phyloP scores from a whole-genome alignment of 2,888 invertebrate genomes.

The Scaptomyza reducta region DNA sequence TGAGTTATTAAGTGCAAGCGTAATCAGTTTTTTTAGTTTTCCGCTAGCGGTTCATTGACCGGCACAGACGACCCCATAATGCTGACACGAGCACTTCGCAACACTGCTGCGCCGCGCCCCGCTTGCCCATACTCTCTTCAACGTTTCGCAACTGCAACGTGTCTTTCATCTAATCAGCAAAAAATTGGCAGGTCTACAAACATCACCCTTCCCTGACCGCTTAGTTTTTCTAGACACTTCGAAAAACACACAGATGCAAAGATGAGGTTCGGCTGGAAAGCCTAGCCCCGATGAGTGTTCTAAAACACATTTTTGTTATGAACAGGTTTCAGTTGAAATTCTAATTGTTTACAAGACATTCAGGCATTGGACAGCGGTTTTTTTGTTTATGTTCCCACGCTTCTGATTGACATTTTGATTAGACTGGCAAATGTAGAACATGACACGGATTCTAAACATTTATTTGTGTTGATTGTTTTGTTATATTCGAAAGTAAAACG shows the following conservation, averaged over 20 bases:
- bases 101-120: conserved; percentile 10
- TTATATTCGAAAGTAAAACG: background rate
- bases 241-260: conserved; percentile 27
- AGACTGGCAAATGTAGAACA: conserved; percentile 28
- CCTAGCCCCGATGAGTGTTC: conserved; percentile 8
- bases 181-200: conserved; percentile 34
- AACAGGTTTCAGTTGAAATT: conserved; percentile 45
- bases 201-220: background rate
- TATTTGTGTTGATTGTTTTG: conserved; percentile 2
- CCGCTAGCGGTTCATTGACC: conserved; percentile 66
- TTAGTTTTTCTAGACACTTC: conserved; percentile 15
- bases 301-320: conserved; percentile 6
- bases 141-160: conserved; percentile 45
- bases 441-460: conserved; percentile 30
- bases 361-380: conserved; percentile 18
- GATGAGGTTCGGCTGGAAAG: conserved; percentile 9
- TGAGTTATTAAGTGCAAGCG: conserved; percentile 50
- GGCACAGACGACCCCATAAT: conserved; percentile 65
- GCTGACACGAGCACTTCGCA: conserved; percentile 68
- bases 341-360: conserved; percentile 40
- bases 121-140: background rate
- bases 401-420: conserved; percentile 43
- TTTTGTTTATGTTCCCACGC: conserved; percentile 72
- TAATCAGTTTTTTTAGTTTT: conserved; percentile 65
- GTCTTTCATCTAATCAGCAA: conserved; percentile 67